Base-by-base conservation (phyloP, 92 coral and sea anemone species). In the Actinernus sp. region DNA sequence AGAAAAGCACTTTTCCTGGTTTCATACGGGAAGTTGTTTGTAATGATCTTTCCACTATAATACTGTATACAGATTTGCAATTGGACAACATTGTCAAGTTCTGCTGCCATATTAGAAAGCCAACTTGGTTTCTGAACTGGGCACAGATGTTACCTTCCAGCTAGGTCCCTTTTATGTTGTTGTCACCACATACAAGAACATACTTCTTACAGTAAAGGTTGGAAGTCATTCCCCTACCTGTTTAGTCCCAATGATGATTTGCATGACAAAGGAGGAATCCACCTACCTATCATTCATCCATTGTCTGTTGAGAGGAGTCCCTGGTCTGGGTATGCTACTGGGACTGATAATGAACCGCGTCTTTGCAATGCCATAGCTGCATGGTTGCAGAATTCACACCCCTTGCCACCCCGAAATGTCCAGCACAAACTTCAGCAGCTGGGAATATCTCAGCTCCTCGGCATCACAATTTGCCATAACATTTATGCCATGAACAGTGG, bases 341-440 rank as follows among this genome's bases (percentile, higher is more conserved):
- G 82, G 18, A 73, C 82, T 3, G 81, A 71, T 44, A 53, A 65
- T 31, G 76, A 81, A 18, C 53, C 33, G 13, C 75, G 61, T 0
- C 39, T 81, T 8, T n/a, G 3, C 1, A 73, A 64, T 81, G 81
- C 76, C 47, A 62, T 63, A 1, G 63, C 76, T 32, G 82, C 82
- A 2, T 62, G 70, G 21, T 73, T 63, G 36, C 3, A 16, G n/a
- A 22, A 55, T 59, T 61, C 85, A 49, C 19, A 58, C 0, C 85
- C 63, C 1, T 44, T 77, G 53, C 71, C 62, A 4, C 68, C 85
- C 27, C 77, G 55, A 60, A 76, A 83, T 26, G 46, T 83, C 58
- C 44, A 59, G 40, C 84, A 26, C 28, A 77, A 83, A 41, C 28
- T 63, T 24, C 55, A 38, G 39, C 38, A 63, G 13, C 61, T 71